A percentile compares a stretch with the other conserved stretches of the same genome.
Evolutionary conservation across 2,888 invertebrate genomes (phyloP).

Genomic region (Venusia cambrica): DNA sequence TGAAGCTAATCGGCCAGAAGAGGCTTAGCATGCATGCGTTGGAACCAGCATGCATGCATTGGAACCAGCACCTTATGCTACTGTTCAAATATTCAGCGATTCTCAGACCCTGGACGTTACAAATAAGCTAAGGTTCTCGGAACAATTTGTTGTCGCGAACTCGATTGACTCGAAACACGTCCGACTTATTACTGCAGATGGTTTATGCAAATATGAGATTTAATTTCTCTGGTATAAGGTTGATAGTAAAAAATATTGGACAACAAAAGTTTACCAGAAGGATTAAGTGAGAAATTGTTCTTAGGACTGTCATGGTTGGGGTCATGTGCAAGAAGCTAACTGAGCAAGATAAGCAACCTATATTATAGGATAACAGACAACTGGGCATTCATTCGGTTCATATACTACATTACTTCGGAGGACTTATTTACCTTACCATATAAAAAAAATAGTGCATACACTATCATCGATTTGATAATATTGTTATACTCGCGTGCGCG

Average conservation of each 20-base stretch:
- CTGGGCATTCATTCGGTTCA: constrained; percentile 68
- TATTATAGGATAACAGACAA: constrained; percentile 55
- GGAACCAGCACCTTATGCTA: constrained; percentile 33
- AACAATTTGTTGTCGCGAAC: constrained; percentile 57
- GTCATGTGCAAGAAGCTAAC: constrained; percentile 53
- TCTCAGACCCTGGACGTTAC: constrained; percentile 50
- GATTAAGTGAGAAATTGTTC: constrained; percentile 68
- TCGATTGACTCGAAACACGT: constrained; percentile 51
- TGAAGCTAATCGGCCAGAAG: constrained; percentile 22
- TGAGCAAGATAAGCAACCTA: constrained; percentile 46
- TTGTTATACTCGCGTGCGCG: no score
- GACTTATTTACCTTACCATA: no score
- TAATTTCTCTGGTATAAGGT: constrained; percentile 42
- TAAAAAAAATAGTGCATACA: no score
- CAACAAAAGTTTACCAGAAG: constrained; percentile 42
- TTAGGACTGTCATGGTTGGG: constrained; percentile 63
- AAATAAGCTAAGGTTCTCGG: constrained; percentile 59
- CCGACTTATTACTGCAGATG: constrained; percentile 33
- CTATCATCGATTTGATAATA: no score
- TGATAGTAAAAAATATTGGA: constrained; percentile 28
- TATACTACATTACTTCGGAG: no score
- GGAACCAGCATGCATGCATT: constrained; percentile 24
- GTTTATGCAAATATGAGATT: constrained; percentile 44
- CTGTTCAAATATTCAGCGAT: constrained; percentile 58
- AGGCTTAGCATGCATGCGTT: constrained; percentile 21